These are phyloP conservation scores for Scaptodrosophila latifasciaeformis DNA, from an alignment of 2,888 invertebrate species.

Conservation along the genomic window DNA sequence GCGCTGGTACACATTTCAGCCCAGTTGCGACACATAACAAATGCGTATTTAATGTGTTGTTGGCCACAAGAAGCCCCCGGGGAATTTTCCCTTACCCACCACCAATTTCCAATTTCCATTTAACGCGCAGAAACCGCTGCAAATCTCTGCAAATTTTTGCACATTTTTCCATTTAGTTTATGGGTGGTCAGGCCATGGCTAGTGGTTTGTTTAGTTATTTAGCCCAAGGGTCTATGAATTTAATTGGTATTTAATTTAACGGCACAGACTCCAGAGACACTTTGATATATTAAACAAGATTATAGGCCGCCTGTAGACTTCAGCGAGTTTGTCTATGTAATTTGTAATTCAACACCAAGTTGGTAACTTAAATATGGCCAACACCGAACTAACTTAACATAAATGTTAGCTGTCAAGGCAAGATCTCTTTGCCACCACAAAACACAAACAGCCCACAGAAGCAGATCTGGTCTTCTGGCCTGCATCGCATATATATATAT, in stretches of 20 bases:
- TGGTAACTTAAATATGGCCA: slow-evolving; percentile 39
- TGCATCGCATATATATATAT: too few species aligned
- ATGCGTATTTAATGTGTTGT: slow-evolving; percentile 70
- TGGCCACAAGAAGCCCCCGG: background rate
- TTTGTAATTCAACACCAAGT: slow-evolving; percentile 60
- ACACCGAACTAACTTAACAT: too few species aligned
- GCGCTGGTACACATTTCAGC: slow-evolving; percentile 6
- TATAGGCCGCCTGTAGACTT: slow-evolving; percentile 39
- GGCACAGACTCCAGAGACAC: background rate
- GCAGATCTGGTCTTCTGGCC: too few species aligned
- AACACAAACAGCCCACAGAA: too few species aligned
- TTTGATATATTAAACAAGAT: slow-evolving; percentile 51
- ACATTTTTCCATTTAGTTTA: slow-evolving; percentile 38
- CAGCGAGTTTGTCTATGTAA: slow-evolving; percentile 47
- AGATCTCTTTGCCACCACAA: background rate
- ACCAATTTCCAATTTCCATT: slow-evolving; percentile 48
- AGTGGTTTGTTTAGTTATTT: background rate
- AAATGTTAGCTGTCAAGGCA: slow-evolving; percentile 40
- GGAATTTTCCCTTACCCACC: too few species aligned
- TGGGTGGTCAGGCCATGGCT: slow-evolving; percentile 64
- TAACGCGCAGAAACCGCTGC: slow-evolving; percentile 34
- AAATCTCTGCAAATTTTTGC: background rate
- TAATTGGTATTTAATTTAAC: slow-evolving; percentile 60
- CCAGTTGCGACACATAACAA: slow-evolving; percentile 59
- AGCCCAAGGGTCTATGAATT: slow-evolving; percentile 22